phyloP scores from a whole-genome alignment of 2,797 vertebrate genomes.

The Lerista edwardsae region DNA sequence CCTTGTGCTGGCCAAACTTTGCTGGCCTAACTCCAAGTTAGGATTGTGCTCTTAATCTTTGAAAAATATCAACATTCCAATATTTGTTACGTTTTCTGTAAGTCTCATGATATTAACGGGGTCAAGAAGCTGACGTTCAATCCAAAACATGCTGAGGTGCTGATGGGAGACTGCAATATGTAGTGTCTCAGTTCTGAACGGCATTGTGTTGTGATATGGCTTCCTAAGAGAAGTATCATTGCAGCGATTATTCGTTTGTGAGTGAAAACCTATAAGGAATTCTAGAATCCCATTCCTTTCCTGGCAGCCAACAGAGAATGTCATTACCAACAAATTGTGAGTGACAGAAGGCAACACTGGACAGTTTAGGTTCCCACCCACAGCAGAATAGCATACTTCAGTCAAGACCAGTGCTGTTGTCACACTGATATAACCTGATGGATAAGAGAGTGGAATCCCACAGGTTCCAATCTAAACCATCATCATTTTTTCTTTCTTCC shows the following conservation, averaged over 20 bases:
- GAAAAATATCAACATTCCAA: not conserved
- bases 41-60: not conserved
- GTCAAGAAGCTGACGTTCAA: not conserved
- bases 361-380: not conserved
- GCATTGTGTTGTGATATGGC: not conserved
- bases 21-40: no score
- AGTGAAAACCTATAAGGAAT: not conserved
- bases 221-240: not conserved
- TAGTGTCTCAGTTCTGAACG: not conserved
- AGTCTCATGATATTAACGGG: not conserved
- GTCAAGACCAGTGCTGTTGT: no score
- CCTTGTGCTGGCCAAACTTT: no score
- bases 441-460: not conserved
- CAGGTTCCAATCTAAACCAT: not conserved
- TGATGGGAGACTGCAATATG: no score
- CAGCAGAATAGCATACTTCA: not conserved
- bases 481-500: not conserved
- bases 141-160: not conserved
- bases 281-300: no score
- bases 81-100: not conserved
- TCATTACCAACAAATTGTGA: no score
- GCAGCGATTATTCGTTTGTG: not conserved
- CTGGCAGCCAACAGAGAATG: not conserved
- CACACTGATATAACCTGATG: not conserved
- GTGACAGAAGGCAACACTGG: not conserved